Evolutionary conservation across 2,888 invertebrate genomes (phyloP), one percentile per base, ranked within the genome.

Genomic region (Taenaris catops): DNA sequence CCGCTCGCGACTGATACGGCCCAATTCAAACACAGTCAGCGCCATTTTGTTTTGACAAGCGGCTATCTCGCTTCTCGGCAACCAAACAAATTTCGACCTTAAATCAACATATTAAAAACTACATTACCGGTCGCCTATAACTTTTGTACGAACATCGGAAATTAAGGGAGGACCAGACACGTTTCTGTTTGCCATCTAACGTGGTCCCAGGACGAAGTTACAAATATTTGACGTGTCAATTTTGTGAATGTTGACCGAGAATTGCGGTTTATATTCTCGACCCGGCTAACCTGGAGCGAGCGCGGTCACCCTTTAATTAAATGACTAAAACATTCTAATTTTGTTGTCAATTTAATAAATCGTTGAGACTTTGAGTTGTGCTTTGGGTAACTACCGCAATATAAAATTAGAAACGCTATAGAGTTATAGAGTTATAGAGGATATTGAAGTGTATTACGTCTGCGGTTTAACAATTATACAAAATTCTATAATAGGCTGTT

Each of bases 171-270:
- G 76, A 80, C 81, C 80, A 83, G 84, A 83, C 84, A 78, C 81
- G 81, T 74, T 76, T 83, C 81, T 83, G 80, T 86, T 86, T 86
- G 84, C 84, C 66, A 70, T 81, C 74, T 79, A 83, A 79, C 83
- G 83, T 83, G 76, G 81, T 86, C 83, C 78, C 83, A 79, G 81
- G 81, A 75, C 83, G 76, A 81, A 84, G 84, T 79, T 79, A 84
- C 87, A 87, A 87, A 87, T 87, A 87, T 87, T 87, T 87, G 86
- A 86, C 81, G 86, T 87, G 87, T 87, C 87, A 87, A 87, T 87
- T 87, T 84, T 81, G 79, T 74, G 79, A 81, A 83, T 87, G 86
- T 87, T 87, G 86, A 86, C 86, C 72, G 76, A 83, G 84, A 78
- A 83, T 83, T 79, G 84, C 68, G 87, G 86, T 83, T 84, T 86